Evolutionary conservation across 2,888 invertebrate genomes (phyloP), one percentile per base, ranked within the genome.

Genomic region (Zaprionus bogoriensis): DNA sequence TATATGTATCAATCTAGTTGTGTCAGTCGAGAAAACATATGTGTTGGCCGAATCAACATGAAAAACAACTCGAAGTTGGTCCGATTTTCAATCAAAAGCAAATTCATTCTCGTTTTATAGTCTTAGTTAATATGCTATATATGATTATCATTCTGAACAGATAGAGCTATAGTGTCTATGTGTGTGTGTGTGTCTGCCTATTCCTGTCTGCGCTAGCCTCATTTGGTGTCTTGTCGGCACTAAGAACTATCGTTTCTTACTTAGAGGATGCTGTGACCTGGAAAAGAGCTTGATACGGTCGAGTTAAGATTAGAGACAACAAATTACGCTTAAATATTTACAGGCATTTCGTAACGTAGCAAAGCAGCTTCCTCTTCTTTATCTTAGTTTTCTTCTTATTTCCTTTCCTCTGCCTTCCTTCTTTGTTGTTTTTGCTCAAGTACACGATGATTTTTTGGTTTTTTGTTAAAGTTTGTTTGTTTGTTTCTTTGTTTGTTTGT

Each of bases 311-410:
- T 60, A 51, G 25, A 45, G 47, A 51, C 58, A 42, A 23, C 38
- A 65, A 66, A 61, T 64, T 42, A 64, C 58, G 68, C 74, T 79
- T 72, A 61, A 74, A 67, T 83, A 80, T 80, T 67, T 80, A 80
- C 79, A 80, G 81, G 84, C 84, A 75, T 75, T 77, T 83, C 75
- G 81, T 36, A 36, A 17, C 80, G 70, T 83, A 80, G 79, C 80
- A 72, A 79, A 79, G 83, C 77, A 55, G 63, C 47, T 55, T 41
- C 27, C 17, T 38, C 25, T 7, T 28, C 2, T 36, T 5, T n/a
- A 36, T 60, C 46, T 52, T 41, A 41, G 52, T 47, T 44, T 53
- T 27, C n/a, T 28, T 42, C 46, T 62, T 53, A 17, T 9, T 45
- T 52, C 46, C 42, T 47, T 39, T 46, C 32, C 12, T 23, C 17